phyloP scores from a whole-genome alignment of 30 jellyfish, hydroid and myxozoan genomes.

The Mastigias papua region DNA sequence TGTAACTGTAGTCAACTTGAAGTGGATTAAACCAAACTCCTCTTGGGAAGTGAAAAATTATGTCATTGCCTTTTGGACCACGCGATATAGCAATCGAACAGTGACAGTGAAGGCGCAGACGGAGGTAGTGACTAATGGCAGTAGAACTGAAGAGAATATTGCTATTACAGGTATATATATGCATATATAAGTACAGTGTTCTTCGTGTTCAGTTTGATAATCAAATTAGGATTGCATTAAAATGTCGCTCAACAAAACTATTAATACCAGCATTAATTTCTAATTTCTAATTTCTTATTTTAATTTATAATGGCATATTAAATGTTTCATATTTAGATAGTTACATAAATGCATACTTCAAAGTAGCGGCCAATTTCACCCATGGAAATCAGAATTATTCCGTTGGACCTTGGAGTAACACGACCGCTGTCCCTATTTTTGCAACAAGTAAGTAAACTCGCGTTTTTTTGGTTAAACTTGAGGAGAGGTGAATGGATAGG shows the following conservation, averaged over 20 bases:
- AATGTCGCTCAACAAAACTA: no score
- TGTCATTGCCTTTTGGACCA: conserved; percentile 13
- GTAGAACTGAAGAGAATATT: conserved; percentile 7
- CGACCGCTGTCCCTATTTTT: neutral
- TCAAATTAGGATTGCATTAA: no score
- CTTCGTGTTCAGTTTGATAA: no score
- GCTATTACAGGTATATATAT: conserved; percentile 20
- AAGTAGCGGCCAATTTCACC: conserved; percentile 12
- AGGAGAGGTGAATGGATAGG: neutral
- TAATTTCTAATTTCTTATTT: no score
- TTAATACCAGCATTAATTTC: no score
- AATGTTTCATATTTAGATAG: neutral
- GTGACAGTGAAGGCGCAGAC: conserved; percentile 14
- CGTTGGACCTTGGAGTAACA: conserved; percentile 1
- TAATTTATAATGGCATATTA: neutral
- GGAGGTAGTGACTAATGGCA: conserved; percentile 3
- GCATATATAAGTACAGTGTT: no score
- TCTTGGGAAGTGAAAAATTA: conserved; percentile 19
- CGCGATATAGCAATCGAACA: neutral
- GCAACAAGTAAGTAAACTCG: neutral
- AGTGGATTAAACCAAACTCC: conserved; percentile 44
- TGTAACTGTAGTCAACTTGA: neutral
- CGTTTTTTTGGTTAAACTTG: neutral
- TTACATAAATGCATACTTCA: conserved; percentile 15
- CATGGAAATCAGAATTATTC: neutral